Evolutionary conservation across 2,888 invertebrate genomes (phyloP).

Genomic region (Phytoseiulus persimilis): DNA sequence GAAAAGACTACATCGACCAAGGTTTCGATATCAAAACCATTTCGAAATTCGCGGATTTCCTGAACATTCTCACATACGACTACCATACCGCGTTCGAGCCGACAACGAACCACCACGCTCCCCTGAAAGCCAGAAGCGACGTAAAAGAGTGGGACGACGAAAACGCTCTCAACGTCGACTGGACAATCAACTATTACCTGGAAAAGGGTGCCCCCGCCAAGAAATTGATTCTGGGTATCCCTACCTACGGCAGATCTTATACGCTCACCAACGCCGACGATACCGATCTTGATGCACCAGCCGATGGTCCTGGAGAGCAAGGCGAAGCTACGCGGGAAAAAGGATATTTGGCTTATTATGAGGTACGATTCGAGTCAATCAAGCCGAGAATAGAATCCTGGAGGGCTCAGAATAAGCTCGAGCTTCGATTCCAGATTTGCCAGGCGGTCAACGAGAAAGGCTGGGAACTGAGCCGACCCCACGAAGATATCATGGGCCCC

Average conservation of each 20-base stretch:
- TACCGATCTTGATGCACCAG: constrained; percentile 73
- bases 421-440: constrained; percentile 61
- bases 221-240: constrained; percentile 52
- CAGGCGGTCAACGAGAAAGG: constrained; percentile 66
- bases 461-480: constrained; percentile 74
- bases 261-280: constrained; percentile 77
- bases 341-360: constrained; percentile 84
- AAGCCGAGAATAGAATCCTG: no score
- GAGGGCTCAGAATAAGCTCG: neutral
- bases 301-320: constrained; percentile 80
- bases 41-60: constrained; percentile 77
- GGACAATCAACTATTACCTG: constrained; percentile 51
- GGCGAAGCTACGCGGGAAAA: constrained; percentile 85
- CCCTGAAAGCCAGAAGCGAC: constrained; percentile 65
- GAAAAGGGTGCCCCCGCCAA: constrained; percentile 49
- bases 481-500: constrained; percentile 74
- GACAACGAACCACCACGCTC: constrained; percentile 80
- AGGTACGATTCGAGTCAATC: constrained; percentile 56
- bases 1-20: constrained; percentile 82
- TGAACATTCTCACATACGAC: constrained; percentile 81
- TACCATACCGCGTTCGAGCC: constrained; percentile 87
- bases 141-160: constrained; percentile 79
- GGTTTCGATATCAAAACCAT: constrained; percentile 81
- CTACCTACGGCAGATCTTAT: constrained; percentile 71
- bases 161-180: constrained; percentile 67